These are phyloP conservation scores for Bos indicus DNA, from an alignment of 2,113 vertebrate genomes.

Conservation along the genomic window DNA sequence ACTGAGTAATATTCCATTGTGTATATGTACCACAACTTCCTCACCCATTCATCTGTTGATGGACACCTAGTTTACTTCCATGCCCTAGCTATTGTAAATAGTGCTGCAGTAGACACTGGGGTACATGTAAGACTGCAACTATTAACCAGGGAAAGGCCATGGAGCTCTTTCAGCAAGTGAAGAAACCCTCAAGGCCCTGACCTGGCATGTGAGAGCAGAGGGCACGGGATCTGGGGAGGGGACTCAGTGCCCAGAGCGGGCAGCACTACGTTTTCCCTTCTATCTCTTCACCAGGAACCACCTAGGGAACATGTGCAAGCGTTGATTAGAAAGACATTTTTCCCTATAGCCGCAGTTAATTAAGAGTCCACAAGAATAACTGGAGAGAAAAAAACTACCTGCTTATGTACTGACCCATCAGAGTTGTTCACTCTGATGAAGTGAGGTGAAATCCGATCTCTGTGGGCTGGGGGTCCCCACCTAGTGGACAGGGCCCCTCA, in stretches of 20 bases:
- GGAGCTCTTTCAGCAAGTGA: background rate
- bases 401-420: background rate
- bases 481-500: background rate
- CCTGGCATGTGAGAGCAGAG: background rate
- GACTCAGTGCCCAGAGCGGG: too few species aligned
- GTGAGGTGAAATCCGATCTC: background rate
- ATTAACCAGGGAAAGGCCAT: background rate
- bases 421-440: background rate
- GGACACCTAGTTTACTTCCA: background rate
- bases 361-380: background rate
- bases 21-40: background rate
- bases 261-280: background rate
- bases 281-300: background rate
- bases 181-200: background rate
- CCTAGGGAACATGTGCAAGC: background rate
- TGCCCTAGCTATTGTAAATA: background rate
- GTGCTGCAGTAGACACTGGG: background rate
- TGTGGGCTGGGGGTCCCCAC: background rate
- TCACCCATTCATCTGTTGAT: background rate
- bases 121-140: background rate
- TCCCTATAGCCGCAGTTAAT: background rate
- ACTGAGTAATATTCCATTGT: background rate
- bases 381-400: background rate
- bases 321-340: background rate
- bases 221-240: background rate